These are phyloP conservation scores for Dusona sp. DNA, from an alignment of 2,888 invertebrate genomes.

Conservation along the genomic window DNA sequence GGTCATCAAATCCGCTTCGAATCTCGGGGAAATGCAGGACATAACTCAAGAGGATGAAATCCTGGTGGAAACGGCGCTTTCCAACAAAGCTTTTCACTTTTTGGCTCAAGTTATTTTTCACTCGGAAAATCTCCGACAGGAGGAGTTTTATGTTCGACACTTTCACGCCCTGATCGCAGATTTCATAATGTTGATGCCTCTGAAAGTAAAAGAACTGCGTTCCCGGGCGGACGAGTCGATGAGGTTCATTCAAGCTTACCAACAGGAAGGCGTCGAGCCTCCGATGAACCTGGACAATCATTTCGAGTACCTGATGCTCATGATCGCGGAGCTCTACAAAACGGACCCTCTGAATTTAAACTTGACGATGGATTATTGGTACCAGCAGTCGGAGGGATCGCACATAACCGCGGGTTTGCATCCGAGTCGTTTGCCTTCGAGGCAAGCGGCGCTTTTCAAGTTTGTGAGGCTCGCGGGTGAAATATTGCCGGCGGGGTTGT, in stretches of 20 bases:
- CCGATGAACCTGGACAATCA: constrained; percentile 91
- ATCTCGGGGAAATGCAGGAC: constrained; percentile 86
- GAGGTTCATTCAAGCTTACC: constrained; percentile 90
- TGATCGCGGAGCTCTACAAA: constrained; percentile 92
- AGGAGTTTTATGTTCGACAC: constrained; percentile 93
- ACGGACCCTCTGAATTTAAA: constrained; percentile 90
- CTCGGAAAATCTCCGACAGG: constrained; percentile 89
- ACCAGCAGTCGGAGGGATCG: constrained; percentile 85
- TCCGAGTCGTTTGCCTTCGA: constrained; percentile 85
- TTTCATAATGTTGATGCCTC: constrained; percentile 96
- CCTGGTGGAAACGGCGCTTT: constrained; percentile 92
- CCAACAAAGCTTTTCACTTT: constrained; percentile 92
- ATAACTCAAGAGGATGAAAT: constrained; percentile 92
- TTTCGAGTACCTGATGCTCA: constrained; percentile 93
- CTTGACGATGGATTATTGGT: constrained; percentile 94
- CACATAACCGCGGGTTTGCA: constrained; percentile 82
- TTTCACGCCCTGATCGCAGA: constrained; percentile 95
- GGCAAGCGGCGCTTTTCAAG: constrained; percentile 94
- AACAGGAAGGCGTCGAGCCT: constrained; percentile 91
- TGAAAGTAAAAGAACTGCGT: constrained; percentile 93
- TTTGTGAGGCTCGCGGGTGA: constrained; percentile 96
- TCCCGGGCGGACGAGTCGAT: constrained; percentile 96
- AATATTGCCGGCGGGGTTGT: constrained; percentile 92
- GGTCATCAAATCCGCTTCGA: constrained; percentile 87
- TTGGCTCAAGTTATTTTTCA: constrained; percentile 90